Evolutionary conservation across 2,797 vertebrate species (phyloP).

Genomic region (Jordanella pulchra): DNA sequence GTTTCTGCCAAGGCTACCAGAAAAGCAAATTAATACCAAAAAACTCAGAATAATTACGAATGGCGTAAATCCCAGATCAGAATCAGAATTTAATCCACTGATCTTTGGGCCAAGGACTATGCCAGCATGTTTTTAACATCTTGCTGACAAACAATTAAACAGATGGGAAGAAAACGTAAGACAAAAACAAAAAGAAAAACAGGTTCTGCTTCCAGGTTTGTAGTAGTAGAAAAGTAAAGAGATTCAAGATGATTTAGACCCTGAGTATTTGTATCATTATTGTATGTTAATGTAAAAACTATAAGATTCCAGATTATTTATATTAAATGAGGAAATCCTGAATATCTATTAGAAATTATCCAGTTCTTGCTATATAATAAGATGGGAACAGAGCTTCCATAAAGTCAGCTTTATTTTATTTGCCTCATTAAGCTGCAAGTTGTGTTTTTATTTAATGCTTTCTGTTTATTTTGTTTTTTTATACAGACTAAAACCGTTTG

Average conservation of each 20-base stretch:
- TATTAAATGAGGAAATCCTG: neutral
- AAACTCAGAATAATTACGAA: constrained; percentile 44
- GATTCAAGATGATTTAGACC: constrained; percentile 1
- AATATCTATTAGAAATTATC: neutral
- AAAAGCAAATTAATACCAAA: constrained; percentile 37
- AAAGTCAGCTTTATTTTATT: neutral
- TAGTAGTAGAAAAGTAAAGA: constrained; percentile 54
- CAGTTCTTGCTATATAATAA: neutral
- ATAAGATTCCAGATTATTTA: neutral
- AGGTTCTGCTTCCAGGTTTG: constrained; percentile 57
- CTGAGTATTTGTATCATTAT: neutral
- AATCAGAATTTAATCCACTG: constrained; percentile 65
- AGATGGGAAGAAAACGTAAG: constrained; percentile 57
- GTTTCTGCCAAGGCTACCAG: constrained; percentile 19
- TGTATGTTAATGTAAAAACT: neutral
- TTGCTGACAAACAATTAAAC: constrained; percentile 61
- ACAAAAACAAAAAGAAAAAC: constrained; percentile 48
- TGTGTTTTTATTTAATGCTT: too few species aligned
- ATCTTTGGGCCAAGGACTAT: constrained; percentile 69
- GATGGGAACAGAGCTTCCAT: neutral
- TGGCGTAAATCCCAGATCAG: constrained; percentile 67
- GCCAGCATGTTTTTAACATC: constrained; percentile 56
- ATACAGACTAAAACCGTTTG: neutral
- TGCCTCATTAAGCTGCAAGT: neutral
- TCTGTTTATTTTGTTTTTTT: neutral